These are phyloP conservation scores for Melikaiella ostensackeni DNA, from an alignment of 2,888 invertebrate genomes.

Conservation along the genomic window DNA sequence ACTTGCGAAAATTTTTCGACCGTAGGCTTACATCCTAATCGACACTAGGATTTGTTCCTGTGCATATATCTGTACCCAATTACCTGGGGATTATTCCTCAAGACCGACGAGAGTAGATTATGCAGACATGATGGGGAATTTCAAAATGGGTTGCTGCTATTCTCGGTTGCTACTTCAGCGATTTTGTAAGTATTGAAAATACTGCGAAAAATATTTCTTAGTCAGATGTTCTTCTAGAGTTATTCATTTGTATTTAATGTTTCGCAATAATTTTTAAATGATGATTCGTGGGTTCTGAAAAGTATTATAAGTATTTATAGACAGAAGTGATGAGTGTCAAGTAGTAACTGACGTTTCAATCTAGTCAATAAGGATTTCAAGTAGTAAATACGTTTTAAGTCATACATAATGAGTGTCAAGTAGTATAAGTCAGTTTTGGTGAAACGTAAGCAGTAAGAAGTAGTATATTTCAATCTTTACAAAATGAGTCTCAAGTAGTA, in stretches of 20 bases:
- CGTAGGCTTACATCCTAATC: constrained; percentile 6
- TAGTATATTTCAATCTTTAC: too few species aligned
- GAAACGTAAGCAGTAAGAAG: too few species aligned
- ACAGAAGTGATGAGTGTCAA: too few species aligned
- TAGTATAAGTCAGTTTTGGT: too few species aligned
- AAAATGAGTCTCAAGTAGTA: too few species aligned
- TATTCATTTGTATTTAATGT: neutral
- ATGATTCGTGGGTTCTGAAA: too few species aligned
- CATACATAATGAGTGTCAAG: too few species aligned
- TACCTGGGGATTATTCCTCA: constrained; percentile 21
- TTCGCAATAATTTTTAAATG: too few species aligned
- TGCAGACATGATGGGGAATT: constrained; percentile 2
- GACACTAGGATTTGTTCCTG: neutral
- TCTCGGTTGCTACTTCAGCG: neutral
- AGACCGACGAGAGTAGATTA: neutral
- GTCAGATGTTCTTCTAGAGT: neutral
- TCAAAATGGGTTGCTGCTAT: neutral
- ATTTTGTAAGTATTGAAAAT: neutral
- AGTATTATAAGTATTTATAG: too few species aligned
- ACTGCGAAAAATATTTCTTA: neutral
- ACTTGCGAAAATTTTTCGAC: constrained; percentile 53
- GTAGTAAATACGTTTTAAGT: too few species aligned
- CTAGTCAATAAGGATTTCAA: too few species aligned
- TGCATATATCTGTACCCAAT: constrained; percentile 13
- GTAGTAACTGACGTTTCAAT: too few species aligned